Evolutionary conservation across 1,140 invertebrate species (phyloP).

Genomic region (Drosophila yakuba): DNA sequence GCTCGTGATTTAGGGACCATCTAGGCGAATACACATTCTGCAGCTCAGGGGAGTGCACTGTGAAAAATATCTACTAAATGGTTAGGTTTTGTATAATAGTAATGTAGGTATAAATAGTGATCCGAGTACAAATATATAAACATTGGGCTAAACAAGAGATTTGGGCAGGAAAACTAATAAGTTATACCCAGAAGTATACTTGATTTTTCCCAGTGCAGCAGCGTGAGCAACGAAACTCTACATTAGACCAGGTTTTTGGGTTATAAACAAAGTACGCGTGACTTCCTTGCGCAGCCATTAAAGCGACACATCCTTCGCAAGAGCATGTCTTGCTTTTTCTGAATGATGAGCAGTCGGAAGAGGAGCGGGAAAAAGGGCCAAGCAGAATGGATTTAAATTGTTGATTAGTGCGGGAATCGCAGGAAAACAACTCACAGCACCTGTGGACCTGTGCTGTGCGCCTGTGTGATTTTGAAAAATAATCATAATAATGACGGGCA

Average conservation of each 20-base stretch:
- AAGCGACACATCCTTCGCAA: conserved; percentile 73
- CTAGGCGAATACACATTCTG: conserved; percentile 43
- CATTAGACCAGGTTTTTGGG: conserved; percentile 51
- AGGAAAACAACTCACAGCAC: conserved; percentile 52
- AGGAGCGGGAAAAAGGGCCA: conserved; percentile 9
- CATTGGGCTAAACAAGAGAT: too few relatives aligned
- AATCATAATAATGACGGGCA: conserved; percentile 78
- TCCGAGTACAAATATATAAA: too few relatives aligned
- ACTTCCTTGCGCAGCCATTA: conserved; percentile 79
- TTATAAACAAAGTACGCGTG: conserved; percentile 84
- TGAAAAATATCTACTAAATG: neutral
- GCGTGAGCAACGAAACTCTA: conserved; percentile 40
- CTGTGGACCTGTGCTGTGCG: conserved; percentile 28
- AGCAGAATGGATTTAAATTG: conserved; percentile 81
- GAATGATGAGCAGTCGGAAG: conserved; percentile 57
- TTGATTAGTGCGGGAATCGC: conserved; percentile 75
- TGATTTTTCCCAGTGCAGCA: conserved; percentile 1
- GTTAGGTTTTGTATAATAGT: too few relatives aligned
- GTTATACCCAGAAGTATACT: neutral
- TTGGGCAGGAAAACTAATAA: too few relatives aligned
- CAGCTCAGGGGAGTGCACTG: conserved; percentile 36
- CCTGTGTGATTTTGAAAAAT: conserved; percentile 74
- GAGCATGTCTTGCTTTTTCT: conserved; percentile 32
- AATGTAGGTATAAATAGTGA: too few relatives aligned
- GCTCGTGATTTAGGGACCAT: conserved; percentile 65